phyloP scores from a whole-genome alignment of 2,113 vertebrate genomes.

The Felis chaus region DNA sequence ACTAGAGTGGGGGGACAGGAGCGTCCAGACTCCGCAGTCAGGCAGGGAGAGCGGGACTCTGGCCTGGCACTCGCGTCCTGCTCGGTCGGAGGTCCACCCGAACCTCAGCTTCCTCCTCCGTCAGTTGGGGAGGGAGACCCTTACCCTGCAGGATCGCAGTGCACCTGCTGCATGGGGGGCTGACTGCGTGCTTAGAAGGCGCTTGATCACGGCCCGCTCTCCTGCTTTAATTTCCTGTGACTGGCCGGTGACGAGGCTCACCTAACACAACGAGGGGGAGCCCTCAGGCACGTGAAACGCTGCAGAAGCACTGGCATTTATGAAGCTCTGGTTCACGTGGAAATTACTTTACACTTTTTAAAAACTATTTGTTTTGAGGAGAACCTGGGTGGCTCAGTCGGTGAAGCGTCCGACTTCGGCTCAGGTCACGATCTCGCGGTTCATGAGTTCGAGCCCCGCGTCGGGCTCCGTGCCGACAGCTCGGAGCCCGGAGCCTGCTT shows the following conservation, averaged over 20 bases:
- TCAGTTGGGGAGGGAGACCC: rapidly evolving
- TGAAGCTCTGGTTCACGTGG: rapidly evolving
- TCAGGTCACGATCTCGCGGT: too few species aligned
- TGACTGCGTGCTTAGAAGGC: rapidly evolving
- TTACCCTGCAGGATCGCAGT: rapidly evolving
- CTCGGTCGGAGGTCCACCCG: rapidly evolving
- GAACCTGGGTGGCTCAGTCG: too few species aligned
- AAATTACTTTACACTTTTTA: neutral
- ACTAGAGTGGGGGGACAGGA: neutral
- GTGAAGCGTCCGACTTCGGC: too few species aligned
- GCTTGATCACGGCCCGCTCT: rapidly evolving
- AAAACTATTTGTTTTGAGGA: too few species aligned
- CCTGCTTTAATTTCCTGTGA: neutral
- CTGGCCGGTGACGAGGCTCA: neutral
- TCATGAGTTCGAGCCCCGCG: rapidly evolving
- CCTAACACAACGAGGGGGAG: rapidly evolving
- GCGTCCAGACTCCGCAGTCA: rapidly evolving
- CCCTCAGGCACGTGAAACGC: rapidly evolving
- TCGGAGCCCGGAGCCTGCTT: too few species aligned
- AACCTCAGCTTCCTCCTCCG: rapidly evolving
- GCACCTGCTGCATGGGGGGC: neutral
- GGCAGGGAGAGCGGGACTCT: neutral
- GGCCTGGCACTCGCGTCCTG: rapidly evolving
- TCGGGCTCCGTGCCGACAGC: too few species aligned
- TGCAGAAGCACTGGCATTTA: rapidly evolving